Evolutionary conservation across 2,113 vertebrate species (phyloP).

Genomic region (Cardinalis cardinalis): DNA sequence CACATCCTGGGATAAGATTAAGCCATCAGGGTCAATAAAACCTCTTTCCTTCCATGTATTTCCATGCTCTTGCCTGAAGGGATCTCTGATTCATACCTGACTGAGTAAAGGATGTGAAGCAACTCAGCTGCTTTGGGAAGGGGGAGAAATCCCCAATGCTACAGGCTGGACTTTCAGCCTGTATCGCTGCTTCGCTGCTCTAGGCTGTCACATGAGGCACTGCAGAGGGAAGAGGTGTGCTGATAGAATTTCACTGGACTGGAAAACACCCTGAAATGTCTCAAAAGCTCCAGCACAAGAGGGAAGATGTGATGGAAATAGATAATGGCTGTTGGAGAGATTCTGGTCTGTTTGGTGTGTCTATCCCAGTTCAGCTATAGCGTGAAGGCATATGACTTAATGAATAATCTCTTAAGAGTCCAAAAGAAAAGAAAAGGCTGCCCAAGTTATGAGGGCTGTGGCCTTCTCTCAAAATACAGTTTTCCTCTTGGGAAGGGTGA

Average conservation of each 20-base stretch:
- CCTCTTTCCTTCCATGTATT: neutral
- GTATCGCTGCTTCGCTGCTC: accelerated
- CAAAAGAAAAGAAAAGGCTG: neutral
- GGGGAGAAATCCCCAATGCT: neutral
- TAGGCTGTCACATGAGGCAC: neutral
- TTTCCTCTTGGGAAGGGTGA: neutral
- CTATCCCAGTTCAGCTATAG: neutral
- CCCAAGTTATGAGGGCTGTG: neutral
- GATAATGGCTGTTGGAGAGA: neutral
- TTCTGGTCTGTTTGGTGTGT: neutral
- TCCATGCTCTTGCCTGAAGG: neutral
- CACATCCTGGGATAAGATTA: neutral
- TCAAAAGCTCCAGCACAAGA: neutral
- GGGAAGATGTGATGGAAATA: neutral
- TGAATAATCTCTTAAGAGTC: neutral
- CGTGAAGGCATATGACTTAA: neutral
- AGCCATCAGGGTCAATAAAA: neutral
- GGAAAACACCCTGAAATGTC: neutral
- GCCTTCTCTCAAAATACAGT: neutral
- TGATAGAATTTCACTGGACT: neutral
- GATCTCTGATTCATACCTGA: neutral
- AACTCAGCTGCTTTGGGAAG: neutral
- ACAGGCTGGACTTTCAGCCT: neutral
- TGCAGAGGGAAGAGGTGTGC: neutral
- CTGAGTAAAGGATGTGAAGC: neutral